Evolutionary conservation across 2,113 vertebrate species (phyloP).

Genomic region (Calcarius ornatus): DNA sequence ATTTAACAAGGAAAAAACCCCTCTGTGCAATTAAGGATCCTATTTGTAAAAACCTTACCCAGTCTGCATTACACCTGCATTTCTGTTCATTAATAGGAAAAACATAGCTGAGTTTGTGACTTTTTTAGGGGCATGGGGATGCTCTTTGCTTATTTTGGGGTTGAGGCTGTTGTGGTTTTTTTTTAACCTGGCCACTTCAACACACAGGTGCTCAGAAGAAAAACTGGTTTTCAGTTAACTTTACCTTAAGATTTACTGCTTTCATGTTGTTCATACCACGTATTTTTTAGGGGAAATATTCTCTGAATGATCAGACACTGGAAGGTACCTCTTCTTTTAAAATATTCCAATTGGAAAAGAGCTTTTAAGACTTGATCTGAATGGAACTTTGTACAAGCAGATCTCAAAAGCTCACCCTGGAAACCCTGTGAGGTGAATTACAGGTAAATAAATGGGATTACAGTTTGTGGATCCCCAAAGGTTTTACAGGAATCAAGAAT

Average conservation of each 20-base stretch:
- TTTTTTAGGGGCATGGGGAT: rapidly evolving
- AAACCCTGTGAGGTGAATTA: background rate
- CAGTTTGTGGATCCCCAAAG: background rate
- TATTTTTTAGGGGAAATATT: background rate
- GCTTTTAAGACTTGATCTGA: background rate
- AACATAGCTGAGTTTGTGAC: rapidly evolving
- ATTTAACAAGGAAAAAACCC: background rate
- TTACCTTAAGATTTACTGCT: background rate
- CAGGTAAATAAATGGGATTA: background rate
- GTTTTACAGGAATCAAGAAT: background rate
- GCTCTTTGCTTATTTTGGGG: background rate
- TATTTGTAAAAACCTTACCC: background rate
- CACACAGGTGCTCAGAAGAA: background rate
- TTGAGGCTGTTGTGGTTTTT: background rate
- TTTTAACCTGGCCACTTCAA: background rate
- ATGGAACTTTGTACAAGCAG: background rate
- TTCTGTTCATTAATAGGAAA: background rate
- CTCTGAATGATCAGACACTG: background rate
- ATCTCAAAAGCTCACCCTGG: background rate
- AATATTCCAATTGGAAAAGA: background rate
- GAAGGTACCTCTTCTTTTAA: background rate
- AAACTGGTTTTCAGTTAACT: background rate
- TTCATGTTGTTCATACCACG: background rate
- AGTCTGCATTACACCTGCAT: background rate
- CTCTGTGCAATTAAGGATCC: background rate